Base-by-base conservation (phyloP, 2,888 invertebrate genomes). In the Monochamus alternatus region DNA sequence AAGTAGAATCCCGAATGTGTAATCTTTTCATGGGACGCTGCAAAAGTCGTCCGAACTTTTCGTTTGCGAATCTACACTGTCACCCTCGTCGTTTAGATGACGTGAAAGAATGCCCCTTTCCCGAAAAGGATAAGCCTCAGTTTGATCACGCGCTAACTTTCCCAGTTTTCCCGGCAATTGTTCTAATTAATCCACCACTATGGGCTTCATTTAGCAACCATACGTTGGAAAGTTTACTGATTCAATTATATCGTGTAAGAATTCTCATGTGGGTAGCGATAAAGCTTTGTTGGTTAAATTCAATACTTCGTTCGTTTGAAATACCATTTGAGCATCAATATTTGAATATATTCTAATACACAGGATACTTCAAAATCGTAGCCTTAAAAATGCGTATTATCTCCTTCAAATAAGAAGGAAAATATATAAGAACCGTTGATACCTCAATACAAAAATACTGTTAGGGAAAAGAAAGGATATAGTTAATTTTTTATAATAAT, bases 21-120 rank as follows among this genome's bases (percentile, higher is more conserved):
- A 60, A 60, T 60, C 59, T 60, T 60, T 60, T 12, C 59, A 60
- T 60, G 59, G 30, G 30, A 60, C 32, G 32, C 59, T 60, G 32
- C 59, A 31, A 60, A 60, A 22, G 22, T 32, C 12, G 9, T 9
- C 60, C 31, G 31, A 60, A 32, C n/a, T 62, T 62, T 38, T 38
- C 38, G n/a, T 7, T n/a, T 62, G 31, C 47, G 47, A 12, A 47
- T 5, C 47, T 47, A 47, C 32, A 62, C 38, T 62, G 38, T 62
- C 62, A 30, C 31, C 31, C 30, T 8, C 32, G 31, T 60, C 60
- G 31, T 60, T 60, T 60, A 60, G 4, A 32, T 60, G 31, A 31
- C 60, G 30, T 32, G 60, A 31, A 60, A 30, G 31, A 60, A 31
- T 60, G 30, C 12, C 60, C 12, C 7, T 60, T 32, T 32, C 31